These are phyloP conservation scores for Macrosteles quadrilineatus DNA, from an alignment of 1,140 invertebrate genomes.

Conservation along the genomic window DNA sequence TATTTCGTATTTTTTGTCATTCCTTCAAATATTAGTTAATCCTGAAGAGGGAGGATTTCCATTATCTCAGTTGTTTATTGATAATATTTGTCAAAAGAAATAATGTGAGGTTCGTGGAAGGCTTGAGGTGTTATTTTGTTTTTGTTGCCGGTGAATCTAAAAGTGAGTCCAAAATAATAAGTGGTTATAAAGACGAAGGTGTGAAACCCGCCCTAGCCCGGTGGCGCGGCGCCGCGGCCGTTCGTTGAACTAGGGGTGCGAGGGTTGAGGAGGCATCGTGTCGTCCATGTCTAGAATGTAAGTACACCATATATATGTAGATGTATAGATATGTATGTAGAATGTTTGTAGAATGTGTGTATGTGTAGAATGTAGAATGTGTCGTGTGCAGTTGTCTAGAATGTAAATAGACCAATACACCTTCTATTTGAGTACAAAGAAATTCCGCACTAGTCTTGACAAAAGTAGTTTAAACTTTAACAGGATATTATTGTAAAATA, in stretches of 20 bases:
- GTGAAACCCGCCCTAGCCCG: conserved; percentile 15
- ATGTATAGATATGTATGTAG: no score
- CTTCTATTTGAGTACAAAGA: no score
- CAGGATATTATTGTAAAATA: no score
- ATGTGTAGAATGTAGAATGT: no score
- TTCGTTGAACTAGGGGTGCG: conserved; percentile 2
- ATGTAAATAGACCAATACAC: no score
- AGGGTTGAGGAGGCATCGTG: not conserved
- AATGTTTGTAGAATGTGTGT: no score
- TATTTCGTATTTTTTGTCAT: not conserved
- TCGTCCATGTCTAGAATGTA: not conserved
- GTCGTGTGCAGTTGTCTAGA: no score
- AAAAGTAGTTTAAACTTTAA: no score
- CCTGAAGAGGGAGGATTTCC: not conserved
- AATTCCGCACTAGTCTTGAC: no score
- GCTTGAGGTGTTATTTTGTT: conserved; percentile 23
- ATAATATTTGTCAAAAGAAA: conserved; percentile 14
- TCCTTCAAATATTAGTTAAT: conserved; percentile 7
- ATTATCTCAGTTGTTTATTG: not conserved
- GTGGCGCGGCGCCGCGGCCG: conserved; percentile 11
- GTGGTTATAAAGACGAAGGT: conserved; percentile 19
- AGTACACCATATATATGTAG: no score
- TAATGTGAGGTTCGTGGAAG: conserved; percentile 18
- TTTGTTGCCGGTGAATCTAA: conserved; percentile 9
- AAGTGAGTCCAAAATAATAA: conserved; percentile 18